phyloP scores from a whole-genome alignment of 2,113 vertebrate species.

The Origma solitaria region DNA sequence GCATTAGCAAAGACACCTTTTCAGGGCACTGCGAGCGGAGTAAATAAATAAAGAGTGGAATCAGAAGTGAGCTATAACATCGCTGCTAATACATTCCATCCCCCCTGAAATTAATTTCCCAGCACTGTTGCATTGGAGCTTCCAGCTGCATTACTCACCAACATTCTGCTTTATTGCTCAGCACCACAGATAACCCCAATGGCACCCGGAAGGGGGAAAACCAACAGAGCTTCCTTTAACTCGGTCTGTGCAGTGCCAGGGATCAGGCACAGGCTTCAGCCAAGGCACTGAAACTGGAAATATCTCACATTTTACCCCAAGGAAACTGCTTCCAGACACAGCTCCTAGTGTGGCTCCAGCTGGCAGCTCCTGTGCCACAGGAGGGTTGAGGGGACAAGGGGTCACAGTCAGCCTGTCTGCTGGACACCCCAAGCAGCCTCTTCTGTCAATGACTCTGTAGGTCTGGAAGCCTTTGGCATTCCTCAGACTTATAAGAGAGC shows the following conservation, averaged over 20 bases:
- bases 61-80: background rate
- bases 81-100: background rate
- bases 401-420: background rate
- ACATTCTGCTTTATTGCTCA: background rate
- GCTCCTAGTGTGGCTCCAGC: background rate
- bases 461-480: background rate
- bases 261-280: background rate
- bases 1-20: constrained; percentile 1
- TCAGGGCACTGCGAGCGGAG: background rate
- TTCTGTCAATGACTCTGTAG: accelerated
- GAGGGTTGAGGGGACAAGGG: background rate
- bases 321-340: background rate
- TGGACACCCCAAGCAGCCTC: background rate
- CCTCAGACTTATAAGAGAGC: background rate
- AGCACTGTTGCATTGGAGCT: background rate
- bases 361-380: background rate
- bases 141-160: background rate
- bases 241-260: background rate
- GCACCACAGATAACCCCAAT: background rate
- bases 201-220: background rate
- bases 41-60: constrained; percentile 41
- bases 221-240: background rate
- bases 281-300: background rate
- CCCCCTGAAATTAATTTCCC: background rate
- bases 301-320: background rate